phyloP scores from a whole-genome alignment of 2,888 invertebrate genomes.

The Lepidocyrtoides sp. region DNA sequence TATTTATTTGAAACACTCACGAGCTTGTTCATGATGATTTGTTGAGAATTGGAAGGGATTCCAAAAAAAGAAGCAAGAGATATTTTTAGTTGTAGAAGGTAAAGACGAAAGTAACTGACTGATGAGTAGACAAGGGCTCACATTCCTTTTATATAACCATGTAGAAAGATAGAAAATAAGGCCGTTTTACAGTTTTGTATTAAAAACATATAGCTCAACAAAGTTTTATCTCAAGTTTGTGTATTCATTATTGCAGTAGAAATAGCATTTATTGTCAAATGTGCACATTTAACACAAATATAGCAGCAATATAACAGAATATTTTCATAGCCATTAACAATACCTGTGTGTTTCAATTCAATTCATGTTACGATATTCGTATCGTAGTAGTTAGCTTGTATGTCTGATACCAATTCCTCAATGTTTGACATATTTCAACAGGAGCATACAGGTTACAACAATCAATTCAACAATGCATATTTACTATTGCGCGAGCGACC shows the following conservation, averaged over 20 bases:
- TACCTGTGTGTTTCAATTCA: neutral
- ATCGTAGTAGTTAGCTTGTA: conserved; percentile 48
- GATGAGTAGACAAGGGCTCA: conserved; percentile 55
- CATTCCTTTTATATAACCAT: conserved; percentile 69
- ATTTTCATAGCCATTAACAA: neutral
- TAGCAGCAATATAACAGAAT: neutral
- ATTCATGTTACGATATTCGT: neutral
- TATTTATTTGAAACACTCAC: conserved; percentile 61
- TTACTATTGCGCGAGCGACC: neutral
- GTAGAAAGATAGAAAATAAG: neutral
- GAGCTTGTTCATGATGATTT: conserved; percentile 79
- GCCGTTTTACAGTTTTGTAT: neutral
- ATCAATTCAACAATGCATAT: conserved; percentile 46
- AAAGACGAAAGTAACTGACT: conserved; percentile 69
- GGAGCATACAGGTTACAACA: conserved; percentile 29
- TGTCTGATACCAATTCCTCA: conserved; percentile 77
- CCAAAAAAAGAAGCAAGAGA: conserved; percentile 43
- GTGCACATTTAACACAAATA: neutral
- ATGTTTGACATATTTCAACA: conserved; percentile 67
- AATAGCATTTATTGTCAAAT: neutral
- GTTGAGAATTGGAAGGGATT: conserved; percentile 51
- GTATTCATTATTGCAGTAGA: neutral
- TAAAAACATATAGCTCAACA: neutral
- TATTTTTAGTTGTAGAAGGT: conserved; percentile 48
- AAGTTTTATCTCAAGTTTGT: conserved; percentile 29